These are phyloP conservation scores for Nasonia oneida DNA, from an alignment of 2,888 invertebrate genomes.

Conservation along the genomic window DNA sequence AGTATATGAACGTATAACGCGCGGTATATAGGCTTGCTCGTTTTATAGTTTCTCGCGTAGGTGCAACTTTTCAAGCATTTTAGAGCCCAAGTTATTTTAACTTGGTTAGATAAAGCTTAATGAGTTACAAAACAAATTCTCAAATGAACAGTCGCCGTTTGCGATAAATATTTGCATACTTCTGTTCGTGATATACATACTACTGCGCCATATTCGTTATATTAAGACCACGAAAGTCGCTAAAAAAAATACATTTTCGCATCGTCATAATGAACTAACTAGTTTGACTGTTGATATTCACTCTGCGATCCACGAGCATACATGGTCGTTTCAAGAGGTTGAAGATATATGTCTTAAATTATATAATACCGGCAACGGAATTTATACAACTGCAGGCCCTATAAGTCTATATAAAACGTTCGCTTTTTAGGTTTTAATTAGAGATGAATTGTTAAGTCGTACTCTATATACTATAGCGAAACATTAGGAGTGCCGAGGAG, in stretches of 20 bases:
- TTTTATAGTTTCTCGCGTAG: slow-evolving; percentile 19
- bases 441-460: not conserved
- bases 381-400: slow-evolving; percentile 7
- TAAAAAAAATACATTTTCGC: slow-evolving; percentile 16
- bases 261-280: slow-evolving; percentile 3
- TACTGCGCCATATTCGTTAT: not conserved
- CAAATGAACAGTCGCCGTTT: not conserved
- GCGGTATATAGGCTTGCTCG: not conserved
- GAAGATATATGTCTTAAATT: not conserved
- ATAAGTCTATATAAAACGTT: not conserved
- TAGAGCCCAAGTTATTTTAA: slow-evolving; percentile 21
- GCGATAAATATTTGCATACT: not conserved
- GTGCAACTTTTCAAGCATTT: slow-evolving; percentile 21
- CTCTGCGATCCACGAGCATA: no score
- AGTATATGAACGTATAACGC: not conserved
- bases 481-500: not conserved
- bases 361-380: not conserved
- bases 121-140: slow-evolving; percentile 17
- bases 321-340: not conserved
- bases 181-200: not conserved
- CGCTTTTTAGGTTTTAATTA: not conserved
- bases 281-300: not conserved
- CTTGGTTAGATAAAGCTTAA: slow-evolving; percentile 21
- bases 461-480: not conserved
- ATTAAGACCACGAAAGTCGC: slow-evolving; percentile 2